phyloP scores from a whole-genome alignment of 2,113 vertebrate genomes.

The Tyrannus savana region DNA sequence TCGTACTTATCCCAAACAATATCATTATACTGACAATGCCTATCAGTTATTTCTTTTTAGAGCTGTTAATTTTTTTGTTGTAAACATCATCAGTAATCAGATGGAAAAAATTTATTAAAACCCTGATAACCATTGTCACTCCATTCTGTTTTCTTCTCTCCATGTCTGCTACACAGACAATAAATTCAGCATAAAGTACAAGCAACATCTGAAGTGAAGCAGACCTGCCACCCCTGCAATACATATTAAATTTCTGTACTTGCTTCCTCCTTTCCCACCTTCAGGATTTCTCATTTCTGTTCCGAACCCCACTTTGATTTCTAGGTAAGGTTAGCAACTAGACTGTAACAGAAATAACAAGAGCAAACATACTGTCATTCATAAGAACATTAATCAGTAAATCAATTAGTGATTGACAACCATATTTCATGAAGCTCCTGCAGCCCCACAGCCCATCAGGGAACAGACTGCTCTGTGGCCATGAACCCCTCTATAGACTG shows the following conservation, averaged over 20 bases:
- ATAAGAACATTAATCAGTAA: not conserved
- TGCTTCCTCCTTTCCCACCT: not conserved
- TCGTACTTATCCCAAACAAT: not conserved
- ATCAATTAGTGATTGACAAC: not conserved
- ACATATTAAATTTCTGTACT: not conserved
- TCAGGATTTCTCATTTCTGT: not conserved
- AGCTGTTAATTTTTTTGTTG: not conserved
- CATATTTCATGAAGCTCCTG: not conserved
- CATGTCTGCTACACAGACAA: not conserved
- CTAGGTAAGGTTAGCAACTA: not conserved
- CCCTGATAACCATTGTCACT: not conserved
- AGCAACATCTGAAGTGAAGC: not conserved
- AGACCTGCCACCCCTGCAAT: not conserved
- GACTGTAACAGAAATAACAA: not conserved
- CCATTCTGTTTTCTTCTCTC: not conserved
- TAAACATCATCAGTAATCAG: not conserved
- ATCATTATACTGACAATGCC: not conserved
- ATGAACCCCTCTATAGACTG: not conserved
- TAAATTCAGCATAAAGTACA: not conserved
- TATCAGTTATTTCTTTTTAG: not conserved
- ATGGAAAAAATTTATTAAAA: not conserved
- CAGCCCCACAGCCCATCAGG: accelerated
- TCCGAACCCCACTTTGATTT: not conserved
- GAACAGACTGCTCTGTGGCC: not conserved
- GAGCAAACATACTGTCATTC: not conserved